These are phyloP conservation scores for Heliconius congener DNA, from an alignment of 1,140 invertebrate genomes.

Conservation along the genomic window DNA sequence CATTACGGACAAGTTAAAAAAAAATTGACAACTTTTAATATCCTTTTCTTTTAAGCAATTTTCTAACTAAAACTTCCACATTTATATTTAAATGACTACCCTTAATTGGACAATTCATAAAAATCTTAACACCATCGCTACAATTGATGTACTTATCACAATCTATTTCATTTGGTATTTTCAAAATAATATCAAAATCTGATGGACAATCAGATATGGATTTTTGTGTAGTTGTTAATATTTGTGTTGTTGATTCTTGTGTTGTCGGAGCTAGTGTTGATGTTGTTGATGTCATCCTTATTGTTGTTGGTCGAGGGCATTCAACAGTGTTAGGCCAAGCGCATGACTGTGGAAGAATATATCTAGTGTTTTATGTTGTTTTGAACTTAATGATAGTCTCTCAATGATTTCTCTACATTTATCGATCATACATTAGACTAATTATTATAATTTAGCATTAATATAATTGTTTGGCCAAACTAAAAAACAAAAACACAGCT, in stretches of 20 bases:
- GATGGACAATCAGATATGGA: slow-evolving; percentile 28
- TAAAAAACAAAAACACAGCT: too few species aligned
- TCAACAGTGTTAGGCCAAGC: slow-evolving; percentile 1
- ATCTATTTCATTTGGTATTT: slow-evolving; percentile 29
- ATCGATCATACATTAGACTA: too few species aligned
- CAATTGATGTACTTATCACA: slow-evolving; percentile 38
- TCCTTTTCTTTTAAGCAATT: background rate
- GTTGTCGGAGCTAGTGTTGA: slow-evolving; percentile 17
- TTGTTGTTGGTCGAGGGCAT: slow-evolving; percentile 16
- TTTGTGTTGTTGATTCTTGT: slow-evolving; percentile 18
- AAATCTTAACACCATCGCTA: slow-evolving; percentile 18
- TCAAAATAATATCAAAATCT: slow-evolving; percentile 26
- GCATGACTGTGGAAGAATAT: too few species aligned
- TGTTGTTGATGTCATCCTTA: slow-evolving; percentile 19
- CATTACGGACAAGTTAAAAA: background rate
- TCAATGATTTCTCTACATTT: too few species aligned
- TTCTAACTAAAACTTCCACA: background rate
- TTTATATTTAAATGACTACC: background rate
- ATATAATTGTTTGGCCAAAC: too few species aligned
- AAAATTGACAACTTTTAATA: background rate
- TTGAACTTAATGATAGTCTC: background rate
- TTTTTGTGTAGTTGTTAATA: slow-evolving; percentile 18
- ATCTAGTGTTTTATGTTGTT: background rate
- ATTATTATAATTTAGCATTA: too few species aligned
- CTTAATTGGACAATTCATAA: slow-evolving; percentile 28